These are phyloP conservation scores for Thaleichthys pacificus DNA, from an alignment of 2,797 vertebrate genomes.

Conservation along the genomic window DNA sequence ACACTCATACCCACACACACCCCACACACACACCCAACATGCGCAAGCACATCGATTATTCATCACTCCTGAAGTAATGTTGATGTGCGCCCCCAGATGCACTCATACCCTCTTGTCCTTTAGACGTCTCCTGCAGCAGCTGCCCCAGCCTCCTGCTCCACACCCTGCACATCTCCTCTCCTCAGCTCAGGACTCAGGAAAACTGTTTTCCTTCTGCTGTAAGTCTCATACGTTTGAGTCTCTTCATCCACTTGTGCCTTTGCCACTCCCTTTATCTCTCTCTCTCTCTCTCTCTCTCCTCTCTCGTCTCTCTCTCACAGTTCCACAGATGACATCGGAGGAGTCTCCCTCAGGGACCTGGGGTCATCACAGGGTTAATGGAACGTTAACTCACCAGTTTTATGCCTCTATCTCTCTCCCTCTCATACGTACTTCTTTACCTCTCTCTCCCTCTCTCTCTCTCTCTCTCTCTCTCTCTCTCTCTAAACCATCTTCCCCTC, in stretches of 20 bases:
- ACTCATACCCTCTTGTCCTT: background rate
- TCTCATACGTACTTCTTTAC: too few species aligned
- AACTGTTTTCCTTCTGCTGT: background rate
- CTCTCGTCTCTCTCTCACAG: background rate
- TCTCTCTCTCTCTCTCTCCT: background rate
- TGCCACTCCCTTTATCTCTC: background rate
- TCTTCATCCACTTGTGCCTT: background rate
- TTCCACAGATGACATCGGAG: too few species aligned
- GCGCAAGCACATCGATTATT: background rate
- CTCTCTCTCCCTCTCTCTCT: background rate
- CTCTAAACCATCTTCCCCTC: background rate
- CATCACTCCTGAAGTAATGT: background rate
- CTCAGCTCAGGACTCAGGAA: too few species aligned
- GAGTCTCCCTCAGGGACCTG: too few species aligned
- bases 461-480: background rate
- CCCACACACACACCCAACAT: background rate
- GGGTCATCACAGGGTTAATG: too few species aligned
- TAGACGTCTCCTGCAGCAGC: too few species aligned
- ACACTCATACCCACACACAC: conserved; percentile 1
- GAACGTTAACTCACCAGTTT: too few species aligned
- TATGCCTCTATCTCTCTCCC: too few species aligned
- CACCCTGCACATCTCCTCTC: too few species aligned
- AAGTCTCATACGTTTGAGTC: background rate
- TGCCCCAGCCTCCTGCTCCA: too few species aligned
- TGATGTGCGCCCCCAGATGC: background rate